Base-by-base conservation (phyloP, 2,888 invertebrate genomes). In the Pasiphila rectangulata region DNA sequence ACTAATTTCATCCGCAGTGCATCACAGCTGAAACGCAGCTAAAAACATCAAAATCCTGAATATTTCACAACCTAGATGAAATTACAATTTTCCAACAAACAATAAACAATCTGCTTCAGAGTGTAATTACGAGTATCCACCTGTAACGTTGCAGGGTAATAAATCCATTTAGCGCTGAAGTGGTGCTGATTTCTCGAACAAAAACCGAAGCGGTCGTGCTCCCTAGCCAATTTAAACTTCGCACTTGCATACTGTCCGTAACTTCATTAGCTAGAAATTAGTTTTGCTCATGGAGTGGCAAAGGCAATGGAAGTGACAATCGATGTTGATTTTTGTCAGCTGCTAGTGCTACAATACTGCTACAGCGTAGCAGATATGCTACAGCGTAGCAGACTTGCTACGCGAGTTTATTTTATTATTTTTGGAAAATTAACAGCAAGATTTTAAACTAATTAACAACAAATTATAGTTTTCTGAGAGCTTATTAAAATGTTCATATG, bases 141-240 rank as follows among this genome's bases (percentile, higher is more conserved):
- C 77, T 79, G 80, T 72, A 78, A 72, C 72, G 68, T 72, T 70
- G 67, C 65, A 65, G 52, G 67, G 79, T 74, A 76, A 84, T 84
- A 84, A 85, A 85, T 85, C 80, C 76, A 79, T 83, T 84, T 80
- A 83, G 66, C 67, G 59, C 61, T 83, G 83, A 83, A 83, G 77
- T 75, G 72, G 71, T 63, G 69, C 71, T 83, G 83, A 84, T 83
- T 83, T 71, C 73, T 72, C 74, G 62, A 63, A 78, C 81, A 79
- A 82, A 78, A 80, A 77, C 79, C 70, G 63, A 68, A 69, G 73
- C 70, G 64, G 71, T 65, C 57, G 65, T 69, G 68, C 68, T 69
- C 71, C 69, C 66, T 68, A 60, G 67, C 79, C 75, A 79, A 83
- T 82, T 82, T 79, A 79, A 81, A 81, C 73, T 82, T 80, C 71